Percentiles rank a stretch among this genome's conserved stretches.
phyloP scores from a whole-genome alignment of 2,797 vertebrate species.

The Ctenochaetus hawaiiensis region DNA sequence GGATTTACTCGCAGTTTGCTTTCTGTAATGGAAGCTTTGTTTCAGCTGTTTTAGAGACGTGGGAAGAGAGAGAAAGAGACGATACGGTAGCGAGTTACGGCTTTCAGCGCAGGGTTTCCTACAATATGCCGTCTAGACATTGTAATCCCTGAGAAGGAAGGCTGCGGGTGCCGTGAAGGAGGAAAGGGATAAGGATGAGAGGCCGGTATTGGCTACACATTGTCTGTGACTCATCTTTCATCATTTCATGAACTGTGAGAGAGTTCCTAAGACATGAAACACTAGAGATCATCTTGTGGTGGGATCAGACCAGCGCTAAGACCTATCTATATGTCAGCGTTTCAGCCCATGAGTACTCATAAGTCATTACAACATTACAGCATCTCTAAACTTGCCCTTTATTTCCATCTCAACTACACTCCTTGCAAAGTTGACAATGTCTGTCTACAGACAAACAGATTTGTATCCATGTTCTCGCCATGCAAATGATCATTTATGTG shows the following conservation, averaged over 20 bases:
- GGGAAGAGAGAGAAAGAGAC: constrained; percentile 28
- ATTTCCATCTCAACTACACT: no score
- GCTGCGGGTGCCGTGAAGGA: constrained; percentile 26
- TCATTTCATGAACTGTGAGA: constrained; percentile 30
- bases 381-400: no score
- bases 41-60: constrained; percentile 32
- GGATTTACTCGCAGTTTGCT: constrained; percentile 36
- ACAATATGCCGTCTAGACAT: constrained; percentile 69
- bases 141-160: constrained; percentile 65
- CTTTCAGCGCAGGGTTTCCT: constrained; percentile 50
- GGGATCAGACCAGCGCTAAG: no score
- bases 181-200: constrained; percentile 33
- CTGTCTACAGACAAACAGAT: no score
- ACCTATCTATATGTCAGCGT: no score
- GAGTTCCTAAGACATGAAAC: constrained; percentile 38
- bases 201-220: constrained; percentile 23
- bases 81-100: constrained; percentile 26
- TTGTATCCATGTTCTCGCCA: no score
- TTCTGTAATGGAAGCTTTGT: constrained; percentile 46
- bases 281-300: not conserved
- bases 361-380: no score
- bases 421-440: no score
- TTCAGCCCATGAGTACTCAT: no score
- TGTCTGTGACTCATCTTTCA: constrained; percentile 40
- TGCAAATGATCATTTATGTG: no score